Evolutionary conservation across 2,888 invertebrate genomes (phyloP), one percentile per base, ranked within the genome.

Genomic region (Hanleya hanleyi): DNA sequence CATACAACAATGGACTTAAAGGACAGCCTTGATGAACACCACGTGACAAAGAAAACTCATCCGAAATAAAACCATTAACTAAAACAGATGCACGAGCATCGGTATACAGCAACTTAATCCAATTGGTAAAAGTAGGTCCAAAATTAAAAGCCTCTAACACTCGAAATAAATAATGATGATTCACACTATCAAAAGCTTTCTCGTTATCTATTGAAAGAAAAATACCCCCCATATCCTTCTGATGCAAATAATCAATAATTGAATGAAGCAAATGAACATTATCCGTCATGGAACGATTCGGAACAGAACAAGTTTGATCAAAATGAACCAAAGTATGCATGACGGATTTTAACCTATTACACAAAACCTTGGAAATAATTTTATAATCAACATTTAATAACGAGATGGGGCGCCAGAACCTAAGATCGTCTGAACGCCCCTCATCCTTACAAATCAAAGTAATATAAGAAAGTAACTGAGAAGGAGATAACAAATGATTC

Each of bases 171-270:
- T 75, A 81, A 15, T 71, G 57, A 70, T 78, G 76, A 29, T 69
- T 70, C 12, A 80, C 80, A n/a, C n/a, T n/a, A n/a, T n/a, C n/a
- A n/a, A n/a, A n/a, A n/a, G n/a, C n/a, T n/a, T n/a, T n/a, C 66
- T 77, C 79, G 66, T 81, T 81, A 61, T 83, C 82, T 37, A 81
- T 41, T 71, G 57, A 66, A 36, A 81, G 74, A 64, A 81, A 78
- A 37, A 68, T 66, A 47, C 74, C 72, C 38, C 64, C n/a, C n/a
- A 75, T 32, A 15, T 80, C 37, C 65, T 79, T 74, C 49, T 75
- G 73, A 29, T 79, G 64, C 26, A 69, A 57, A 81, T 76, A 81
- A 67, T 78, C 75, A 33, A 76, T 22, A 38, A 78, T 68, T 71
- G 78, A 74, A n/a, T 79, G 57, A 1, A 78, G 50, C 22, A 81